Evolutionary conservation across 2,797 vertebrate genomes (phyloP), one percentile per base, ranked within the genome.

Genomic region (Fistularia tabacaria): DNA sequence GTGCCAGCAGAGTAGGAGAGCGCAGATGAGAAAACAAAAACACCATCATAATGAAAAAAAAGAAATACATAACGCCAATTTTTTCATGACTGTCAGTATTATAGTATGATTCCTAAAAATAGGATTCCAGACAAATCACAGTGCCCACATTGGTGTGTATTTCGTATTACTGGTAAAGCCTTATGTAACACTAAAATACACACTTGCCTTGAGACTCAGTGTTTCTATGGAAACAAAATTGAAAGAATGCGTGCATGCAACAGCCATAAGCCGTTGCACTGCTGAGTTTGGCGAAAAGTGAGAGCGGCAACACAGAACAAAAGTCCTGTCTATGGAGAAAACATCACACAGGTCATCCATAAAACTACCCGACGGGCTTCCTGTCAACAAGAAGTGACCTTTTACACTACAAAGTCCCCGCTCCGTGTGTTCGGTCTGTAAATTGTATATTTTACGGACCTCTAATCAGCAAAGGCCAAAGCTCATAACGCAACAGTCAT

Each of bases 181-280:
- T 91, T 90, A 89, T 85, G 81, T 88, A 89, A 90, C 87, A 74
- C 73, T 54, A 80, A 77, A 87, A 88, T 50, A 82, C 79, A 84
- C 59, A 83, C 78, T 82, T 84, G 84, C 81, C 82, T 40, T 52
- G 67, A 85, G 83, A 89, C 71, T 75, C 78, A 69, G 83, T 74
- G 89, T 92, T 91, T 89, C 90, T 89, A 92, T 92, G 90, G 89
- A 89, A 91, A 92, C 90, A 83, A 87, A 86, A 87, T 79, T 83
- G 87, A 85, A 77, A 73, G 74, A 89, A 83, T 84, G 70, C 82
- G 80, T 70, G 84, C 76, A 85, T 83, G 82, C 68, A 65, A 81
- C 65, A 70, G 73, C 79, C 71, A 73, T 74, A 71, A 82, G 80
- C 59, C 75, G 66, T 73, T 71, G 57, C 64, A 43, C 59, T 74